A percentile compares a stretch with the other conserved stretches of the same genome.
phyloP scores from a whole-genome alignment of 1,140 invertebrate genomes.

The Conopomorpha cramerella region DNA sequence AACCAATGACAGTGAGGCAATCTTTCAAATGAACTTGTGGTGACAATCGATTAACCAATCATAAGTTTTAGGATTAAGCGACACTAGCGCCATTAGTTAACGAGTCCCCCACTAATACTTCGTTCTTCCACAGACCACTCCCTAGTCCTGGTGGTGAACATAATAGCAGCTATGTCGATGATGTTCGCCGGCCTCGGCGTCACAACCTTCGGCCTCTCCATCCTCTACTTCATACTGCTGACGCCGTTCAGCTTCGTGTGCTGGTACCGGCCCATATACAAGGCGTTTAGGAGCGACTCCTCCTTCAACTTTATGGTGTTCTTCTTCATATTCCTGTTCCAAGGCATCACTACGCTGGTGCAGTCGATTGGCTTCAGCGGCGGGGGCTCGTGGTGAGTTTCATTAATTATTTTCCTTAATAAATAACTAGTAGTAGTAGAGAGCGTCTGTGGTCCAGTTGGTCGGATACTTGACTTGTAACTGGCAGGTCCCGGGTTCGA shows the following conservation, averaged over 20 bases:
- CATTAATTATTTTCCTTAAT: no score
- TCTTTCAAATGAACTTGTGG: no score
- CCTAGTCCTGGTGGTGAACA: slow-evolving; percentile 82
- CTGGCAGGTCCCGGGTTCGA: no score
- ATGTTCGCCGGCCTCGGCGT: slow-evolving; percentile 68
- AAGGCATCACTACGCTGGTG: slow-evolving; percentile 88
- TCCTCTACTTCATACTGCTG: slow-evolving; percentile 90
- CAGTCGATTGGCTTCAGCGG: slow-evolving; percentile 85
- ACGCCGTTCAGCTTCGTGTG: slow-evolving; percentile 97
- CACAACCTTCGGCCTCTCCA: slow-evolving; percentile 84
- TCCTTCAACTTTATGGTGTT: slow-evolving; percentile 99
- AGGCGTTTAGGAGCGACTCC: slow-evolving; percentile 87
- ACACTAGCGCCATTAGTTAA: no score
- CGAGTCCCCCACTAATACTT: no score
- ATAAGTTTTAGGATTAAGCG: no score
- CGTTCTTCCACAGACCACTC: slow-evolving; percentile 80
- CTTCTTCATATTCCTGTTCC: slow-evolving; percentile 99
- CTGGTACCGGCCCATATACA: slow-evolving; percentile 81
- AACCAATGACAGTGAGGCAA: no score
- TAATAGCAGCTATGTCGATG: slow-evolving; percentile 79
- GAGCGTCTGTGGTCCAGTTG: no score
- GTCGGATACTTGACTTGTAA: no score
- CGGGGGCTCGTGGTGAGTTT: slow-evolving; percentile 79
- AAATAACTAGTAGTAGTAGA: no score
- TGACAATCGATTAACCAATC: no score